Conservation (phyloP, 2,797 vertebrate species). For the Austrolebias charrua region DNA sequence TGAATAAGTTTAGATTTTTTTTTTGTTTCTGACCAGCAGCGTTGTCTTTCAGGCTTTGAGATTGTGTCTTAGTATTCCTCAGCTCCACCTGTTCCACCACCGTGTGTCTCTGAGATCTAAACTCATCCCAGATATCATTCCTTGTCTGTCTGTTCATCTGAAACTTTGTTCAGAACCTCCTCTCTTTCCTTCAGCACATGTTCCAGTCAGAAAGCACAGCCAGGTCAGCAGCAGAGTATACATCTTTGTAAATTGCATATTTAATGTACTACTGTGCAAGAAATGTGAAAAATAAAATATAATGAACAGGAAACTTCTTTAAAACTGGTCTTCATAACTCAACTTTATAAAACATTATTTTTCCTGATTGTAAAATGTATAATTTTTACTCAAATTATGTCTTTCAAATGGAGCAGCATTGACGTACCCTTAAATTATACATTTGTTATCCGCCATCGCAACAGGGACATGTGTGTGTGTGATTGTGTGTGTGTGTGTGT, state of each 20-base stretch:
- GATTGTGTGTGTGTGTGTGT: too few species aligned
- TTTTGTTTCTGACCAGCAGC: not conserved
- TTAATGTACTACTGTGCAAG: too few species aligned
- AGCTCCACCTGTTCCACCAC: slow-evolving; percentile 21
- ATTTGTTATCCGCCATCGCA: too few species aligned
- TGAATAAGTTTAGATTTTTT: not conserved
- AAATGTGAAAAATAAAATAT: too few species aligned
- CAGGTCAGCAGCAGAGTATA: slow-evolving; percentile 22
- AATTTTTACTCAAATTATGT: too few species aligned
- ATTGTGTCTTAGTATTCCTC: slow-evolving; percentile 15
- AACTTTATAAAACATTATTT: too few species aligned
- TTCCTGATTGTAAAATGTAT: too few species aligned
- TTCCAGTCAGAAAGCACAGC: slow-evolving; percentile 17
- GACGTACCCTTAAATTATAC: too few species aligned
- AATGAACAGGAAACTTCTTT: too few species aligned
- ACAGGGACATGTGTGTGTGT: too few species aligned
- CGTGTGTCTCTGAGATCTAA: slow-evolving; percentile 31
- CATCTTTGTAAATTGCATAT: slow-evolving; percentile 11
- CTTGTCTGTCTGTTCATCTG: slow-evolving; percentile 4
- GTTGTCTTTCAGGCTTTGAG: slow-evolving; percentile 13
- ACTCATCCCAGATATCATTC: slow-evolving; percentile 16
- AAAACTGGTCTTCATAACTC: too few species aligned
- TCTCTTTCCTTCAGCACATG: slow-evolving; percentile 6
- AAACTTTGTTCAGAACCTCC: slow-evolving; percentile 12
- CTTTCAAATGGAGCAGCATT: too few species aligned